Conservation (phyloP, 1,140 invertebrate species). For the Popillia japonica region DNA sequence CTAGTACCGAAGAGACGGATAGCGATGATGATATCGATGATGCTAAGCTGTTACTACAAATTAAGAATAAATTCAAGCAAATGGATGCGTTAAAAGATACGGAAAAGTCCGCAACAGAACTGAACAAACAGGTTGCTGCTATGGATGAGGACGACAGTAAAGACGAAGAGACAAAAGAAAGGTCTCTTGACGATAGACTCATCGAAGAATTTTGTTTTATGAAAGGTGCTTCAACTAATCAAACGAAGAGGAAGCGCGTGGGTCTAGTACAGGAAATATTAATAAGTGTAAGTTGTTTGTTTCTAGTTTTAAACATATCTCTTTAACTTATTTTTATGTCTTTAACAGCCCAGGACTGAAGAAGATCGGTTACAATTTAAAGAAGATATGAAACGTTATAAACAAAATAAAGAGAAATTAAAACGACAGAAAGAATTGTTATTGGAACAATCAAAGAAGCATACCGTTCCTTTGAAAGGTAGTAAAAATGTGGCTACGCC, state of each 20-base stretch:
- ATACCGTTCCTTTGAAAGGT: conserved; percentile 46
- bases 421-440: conserved; percentile 71
- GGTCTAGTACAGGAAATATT: conserved; percentile 73
- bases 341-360: conserved; percentile 73
- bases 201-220: conserved; percentile 53
- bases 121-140: background rate
- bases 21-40: conserved; percentile 61
- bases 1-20: conserved; percentile 64
- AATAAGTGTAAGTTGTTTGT: conserved; percentile 70
- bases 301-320: background rate
- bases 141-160: conserved; percentile 23
- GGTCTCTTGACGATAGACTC: conserved; percentile 50
- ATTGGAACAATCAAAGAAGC: conserved; percentile 56
- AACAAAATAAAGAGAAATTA: conserved; percentile 81
- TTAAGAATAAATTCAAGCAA: conserved; percentile 50
- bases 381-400: conserved; percentile 72
- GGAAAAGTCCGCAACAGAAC: background rate
- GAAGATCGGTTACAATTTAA: conserved; percentile 76
- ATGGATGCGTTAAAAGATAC: conserved; percentile 45
- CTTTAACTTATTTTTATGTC: conserved; percentile 18
- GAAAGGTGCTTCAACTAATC: conserved; percentile 44
- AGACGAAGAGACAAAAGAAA: background rate
- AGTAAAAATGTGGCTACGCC: conserved; percentile 3
- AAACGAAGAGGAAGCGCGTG: conserved; percentile 59
- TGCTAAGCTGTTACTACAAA: conserved; percentile 52